Conservation (phyloP, 2,888 invertebrate species). For the Eulithis testata region DNA sequence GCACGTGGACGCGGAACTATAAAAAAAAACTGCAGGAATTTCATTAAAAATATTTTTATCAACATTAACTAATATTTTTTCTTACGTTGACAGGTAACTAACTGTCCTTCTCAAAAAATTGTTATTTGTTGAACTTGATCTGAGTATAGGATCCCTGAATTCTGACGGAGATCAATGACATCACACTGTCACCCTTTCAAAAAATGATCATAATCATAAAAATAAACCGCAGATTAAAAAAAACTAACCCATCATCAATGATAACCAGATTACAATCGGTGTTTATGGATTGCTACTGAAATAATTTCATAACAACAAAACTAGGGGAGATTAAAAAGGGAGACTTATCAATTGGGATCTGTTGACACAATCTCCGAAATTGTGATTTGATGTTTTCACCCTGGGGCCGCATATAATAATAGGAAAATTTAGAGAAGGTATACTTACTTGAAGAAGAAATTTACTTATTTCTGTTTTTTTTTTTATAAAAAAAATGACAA, state of each 20-base stretch:
- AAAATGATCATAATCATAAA: not conserved
- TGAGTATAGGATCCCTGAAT: too few relatives aligned
- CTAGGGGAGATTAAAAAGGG: slow-evolving; percentile 69
- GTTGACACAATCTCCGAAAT: slow-evolving; percentile 72
- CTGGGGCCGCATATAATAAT: slow-evolving; percentile 8
- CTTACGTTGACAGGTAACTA: too few relatives aligned
- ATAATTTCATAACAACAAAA: slow-evolving; percentile 51
- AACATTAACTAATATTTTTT: too few relatives aligned
- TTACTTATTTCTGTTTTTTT: too few relatives aligned
- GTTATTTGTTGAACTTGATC: too few relatives aligned
- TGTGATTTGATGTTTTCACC: slow-evolving; percentile 69
- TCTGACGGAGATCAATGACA: too few relatives aligned
- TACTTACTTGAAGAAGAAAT: too few relatives aligned
- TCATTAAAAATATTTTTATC: too few relatives aligned
- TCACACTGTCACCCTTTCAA: slow-evolving; percentile 7
- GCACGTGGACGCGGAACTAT: too few relatives aligned
- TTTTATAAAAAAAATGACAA: too few relatives aligned
- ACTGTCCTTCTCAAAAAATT: too few relatives aligned
- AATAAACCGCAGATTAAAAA: slow-evolving; percentile 19
- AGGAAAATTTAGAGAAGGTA: not conserved
- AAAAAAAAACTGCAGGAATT: too few relatives aligned
- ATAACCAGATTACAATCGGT: slow-evolving; percentile 18
- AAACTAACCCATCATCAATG: slow-evolving; percentile 13
- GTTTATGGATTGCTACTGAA: slow-evolving; percentile 38
- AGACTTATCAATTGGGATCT: slow-evolving; percentile 57